phyloP scores from a whole-genome alignment of 2,888 invertebrate genomes.

The Agrochola lota region DNA sequence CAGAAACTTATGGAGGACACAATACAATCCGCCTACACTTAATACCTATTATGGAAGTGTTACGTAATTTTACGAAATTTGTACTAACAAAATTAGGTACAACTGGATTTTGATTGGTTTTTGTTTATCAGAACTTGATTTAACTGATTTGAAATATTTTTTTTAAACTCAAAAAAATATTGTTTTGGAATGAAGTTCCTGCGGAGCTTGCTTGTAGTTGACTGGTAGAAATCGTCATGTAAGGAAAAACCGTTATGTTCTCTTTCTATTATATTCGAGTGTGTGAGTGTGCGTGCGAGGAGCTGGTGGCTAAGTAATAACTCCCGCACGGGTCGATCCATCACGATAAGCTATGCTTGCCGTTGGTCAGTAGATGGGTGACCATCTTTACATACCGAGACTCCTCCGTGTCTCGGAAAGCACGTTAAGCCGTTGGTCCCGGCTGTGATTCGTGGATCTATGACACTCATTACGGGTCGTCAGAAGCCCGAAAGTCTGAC shows the following conservation, averaged over 20 bases:
- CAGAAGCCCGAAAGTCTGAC: too few relatives aligned
- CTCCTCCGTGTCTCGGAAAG: too few relatives aligned
- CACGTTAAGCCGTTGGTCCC: too few relatives aligned
- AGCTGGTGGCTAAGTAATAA: too few relatives aligned
- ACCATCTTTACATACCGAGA: too few relatives aligned
- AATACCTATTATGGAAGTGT: background rate
- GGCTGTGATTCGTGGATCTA: too few relatives aligned
- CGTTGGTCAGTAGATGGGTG: too few relatives aligned
- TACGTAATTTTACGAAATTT: constrained; percentile 1
- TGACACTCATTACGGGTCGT: too few relatives aligned
- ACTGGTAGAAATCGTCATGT: background rate
- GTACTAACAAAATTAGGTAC: background rate
- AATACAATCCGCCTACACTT: background rate
- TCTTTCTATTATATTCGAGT: background rate
- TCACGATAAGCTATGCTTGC: too few relatives aligned
- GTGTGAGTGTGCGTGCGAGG: background rate
- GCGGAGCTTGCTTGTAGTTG: background rate
- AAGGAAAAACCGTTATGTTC: background rate
- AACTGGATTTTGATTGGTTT: background rate
- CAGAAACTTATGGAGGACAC: background rate
- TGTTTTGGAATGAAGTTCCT: background rate
- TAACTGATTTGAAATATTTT: background rate
- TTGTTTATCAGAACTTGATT: background rate
- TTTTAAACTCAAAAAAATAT: background rate
- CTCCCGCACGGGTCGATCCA: too few relatives aligned